A percentile compares a stretch with the other conserved stretches of the same genome.
phyloP scores from a whole-genome alignment of 2,888 invertebrate species.

The Listrodromus nycthemerus region DNA sequence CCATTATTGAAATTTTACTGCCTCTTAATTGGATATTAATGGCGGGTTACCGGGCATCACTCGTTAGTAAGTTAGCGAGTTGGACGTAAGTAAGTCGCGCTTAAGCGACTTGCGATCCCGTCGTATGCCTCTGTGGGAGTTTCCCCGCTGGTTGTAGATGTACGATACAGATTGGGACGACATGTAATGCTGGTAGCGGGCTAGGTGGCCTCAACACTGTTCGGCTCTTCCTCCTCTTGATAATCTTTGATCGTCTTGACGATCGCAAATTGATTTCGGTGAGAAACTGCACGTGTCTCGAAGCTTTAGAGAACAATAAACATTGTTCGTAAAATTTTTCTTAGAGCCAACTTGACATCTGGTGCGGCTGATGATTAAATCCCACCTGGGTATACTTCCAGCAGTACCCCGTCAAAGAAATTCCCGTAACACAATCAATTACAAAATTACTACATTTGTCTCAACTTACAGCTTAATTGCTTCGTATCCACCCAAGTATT shows the following conservation, averaged over 20 bases:
- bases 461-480: background rate
- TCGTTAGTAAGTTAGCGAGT: constrained; percentile 76
- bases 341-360: background rate
- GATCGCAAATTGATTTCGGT: constrained; percentile 58
- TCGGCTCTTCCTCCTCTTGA: constrained; percentile 9
- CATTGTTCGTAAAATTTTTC: background rate
- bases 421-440: background rate
- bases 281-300: constrained; percentile 45
- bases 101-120: constrained; percentile 62
- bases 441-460: background rate
- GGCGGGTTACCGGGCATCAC: constrained; percentile 78
- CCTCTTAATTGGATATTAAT: constrained; percentile 84
- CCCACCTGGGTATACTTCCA: background rate
- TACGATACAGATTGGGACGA: constrained; percentile 18
- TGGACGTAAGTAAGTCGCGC: constrained; percentile 66
- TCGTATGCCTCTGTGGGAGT: constrained; percentile 16
- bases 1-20: constrained; percentile 84
- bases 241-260: constrained; percentile 46
- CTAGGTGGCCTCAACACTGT: constrained; percentile 22
- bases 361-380: background rate
- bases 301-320: background rate
- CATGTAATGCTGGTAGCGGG: background rate
- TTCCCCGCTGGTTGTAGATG: background rate
- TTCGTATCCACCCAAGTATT: background rate
- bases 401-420: background rate